Base-by-base conservation (phyloP, 92 coral and sea anemone genomes). In the Epizoanthus stellaris region DNA sequence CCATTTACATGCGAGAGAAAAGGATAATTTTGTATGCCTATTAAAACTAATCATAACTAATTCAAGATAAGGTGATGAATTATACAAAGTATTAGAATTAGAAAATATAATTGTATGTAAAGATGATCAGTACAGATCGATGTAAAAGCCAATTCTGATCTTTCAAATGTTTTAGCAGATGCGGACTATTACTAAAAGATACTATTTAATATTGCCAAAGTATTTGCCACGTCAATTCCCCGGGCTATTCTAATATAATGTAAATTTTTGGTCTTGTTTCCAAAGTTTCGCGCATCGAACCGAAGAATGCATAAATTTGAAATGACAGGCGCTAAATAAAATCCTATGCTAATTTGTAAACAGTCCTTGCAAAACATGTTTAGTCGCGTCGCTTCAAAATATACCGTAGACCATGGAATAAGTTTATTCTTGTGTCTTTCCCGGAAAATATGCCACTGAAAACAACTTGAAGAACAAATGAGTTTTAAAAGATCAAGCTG, bases 251-350 rank as follows among this genome's bases (percentile, higher is more conserved):
- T 13, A 1, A 52, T 52, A 52, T 1, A 79, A 40, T 79, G 83
- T 71, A 79, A 63, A 79, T 79, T 17, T 79, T 63, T 4, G 20
- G 56, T 36, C 49, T 16, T 21, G 72, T 79, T 79, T 39, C 83
- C 83, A 79, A 4, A 63, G 73, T 42, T 40, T 6, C 38, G 56
- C 15, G 21, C 59, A 79, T 43, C 40, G 60, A 79, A 20, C 61
- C 83, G 45, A 79, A 64, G 7, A 79, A 63, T 79, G 72, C 12
- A 40, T 79, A 57, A 43, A 63, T 30, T 11, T 47, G 38, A 8
- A 57, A 17, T 10, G n/a, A 69, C 17, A 10, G 12, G 56, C 56
- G 15, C 56, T 14, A 59, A 76, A 76, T 53, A 40, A 56, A 54
- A 75, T 53, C 39, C 17, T 47, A 17, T 57, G 61, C 30, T 38